Conservation (phyloP, 2,113 vertebrate genomes). For the Cairina moschata region DNA sequence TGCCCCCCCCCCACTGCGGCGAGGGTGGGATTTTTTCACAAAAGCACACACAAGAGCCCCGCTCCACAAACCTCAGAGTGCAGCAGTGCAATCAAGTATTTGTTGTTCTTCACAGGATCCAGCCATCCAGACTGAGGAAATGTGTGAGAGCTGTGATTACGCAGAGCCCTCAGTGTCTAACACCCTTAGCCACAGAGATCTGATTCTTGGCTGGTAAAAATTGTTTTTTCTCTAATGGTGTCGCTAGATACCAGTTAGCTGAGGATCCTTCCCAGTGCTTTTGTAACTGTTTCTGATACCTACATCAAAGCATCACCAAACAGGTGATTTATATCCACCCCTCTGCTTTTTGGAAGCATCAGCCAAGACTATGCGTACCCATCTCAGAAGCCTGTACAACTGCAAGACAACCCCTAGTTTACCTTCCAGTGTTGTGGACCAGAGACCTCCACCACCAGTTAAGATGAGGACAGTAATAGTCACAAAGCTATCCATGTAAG, state of each 20-base stretch:
- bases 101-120: not conserved
- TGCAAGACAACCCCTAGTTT: not conserved
- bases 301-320: not conserved
- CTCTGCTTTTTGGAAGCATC: not conserved
- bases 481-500: not conserved
- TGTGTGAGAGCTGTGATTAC: not conserved
- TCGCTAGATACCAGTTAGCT: rapidly evolving
- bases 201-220: not conserved
- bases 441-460: not conserved
- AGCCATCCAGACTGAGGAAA: not conserved
- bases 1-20: rapidly evolving
- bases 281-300: not conserved
- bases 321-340: not conserved
- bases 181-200: not conserved
- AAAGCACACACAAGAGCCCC: not conserved
- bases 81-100: not conserved
- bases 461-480: not conserved
- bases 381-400: not conserved
- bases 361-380: not conserved
- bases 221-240: not conserved
- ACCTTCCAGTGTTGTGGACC: not conserved
- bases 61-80: not conserved
- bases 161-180: not conserved
- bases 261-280: not conserved
- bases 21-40: not conserved